Conservation (phyloP, 2,797 vertebrate genomes). For the Pseudocheirus occidentalis region DNA sequence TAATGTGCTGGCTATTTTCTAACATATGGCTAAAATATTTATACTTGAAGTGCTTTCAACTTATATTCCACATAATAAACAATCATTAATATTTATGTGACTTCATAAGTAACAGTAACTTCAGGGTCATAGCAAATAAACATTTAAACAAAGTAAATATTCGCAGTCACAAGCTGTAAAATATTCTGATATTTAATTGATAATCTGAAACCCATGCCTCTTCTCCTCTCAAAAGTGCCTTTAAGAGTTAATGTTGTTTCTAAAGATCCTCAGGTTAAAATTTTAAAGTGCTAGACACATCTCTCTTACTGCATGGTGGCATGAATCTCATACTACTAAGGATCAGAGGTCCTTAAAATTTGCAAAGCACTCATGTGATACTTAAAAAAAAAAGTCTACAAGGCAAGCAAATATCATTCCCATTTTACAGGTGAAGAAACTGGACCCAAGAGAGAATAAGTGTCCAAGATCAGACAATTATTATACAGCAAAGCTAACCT, state of each 20-base stretch:
- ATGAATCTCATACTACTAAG: not conserved
- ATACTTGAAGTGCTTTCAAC: constrained; percentile 73
- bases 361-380: not conserved
- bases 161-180: constrained; percentile 50
- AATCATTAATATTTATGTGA: constrained; percentile 65
- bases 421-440: not conserved
- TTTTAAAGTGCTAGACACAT: not conserved
- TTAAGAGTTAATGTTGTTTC: constrained; percentile 12
- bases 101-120: constrained; percentile 60
- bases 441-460: not conserved
- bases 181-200: constrained; percentile 55
- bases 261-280: constrained; percentile 19
- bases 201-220: constrained; percentile 34
- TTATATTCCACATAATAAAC: constrained; percentile 45
- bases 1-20: constrained; percentile 62
- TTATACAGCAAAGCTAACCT: not conserved
- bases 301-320: not conserved
- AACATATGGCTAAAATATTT: constrained; percentile 73
- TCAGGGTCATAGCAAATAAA: constrained; percentile 60
- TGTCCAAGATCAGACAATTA: not conserved
- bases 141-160: constrained; percentile 69
- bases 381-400: not conserved
- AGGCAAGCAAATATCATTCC: not conserved
- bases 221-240: constrained; percentile 57
- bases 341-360: not conserved